A percentile compares a stretch with the other conserved stretches of the same genome.
Evolutionary conservation across 2,888 invertebrate species (phyloP).

Genomic region (Leucoma salicis): DNA sequence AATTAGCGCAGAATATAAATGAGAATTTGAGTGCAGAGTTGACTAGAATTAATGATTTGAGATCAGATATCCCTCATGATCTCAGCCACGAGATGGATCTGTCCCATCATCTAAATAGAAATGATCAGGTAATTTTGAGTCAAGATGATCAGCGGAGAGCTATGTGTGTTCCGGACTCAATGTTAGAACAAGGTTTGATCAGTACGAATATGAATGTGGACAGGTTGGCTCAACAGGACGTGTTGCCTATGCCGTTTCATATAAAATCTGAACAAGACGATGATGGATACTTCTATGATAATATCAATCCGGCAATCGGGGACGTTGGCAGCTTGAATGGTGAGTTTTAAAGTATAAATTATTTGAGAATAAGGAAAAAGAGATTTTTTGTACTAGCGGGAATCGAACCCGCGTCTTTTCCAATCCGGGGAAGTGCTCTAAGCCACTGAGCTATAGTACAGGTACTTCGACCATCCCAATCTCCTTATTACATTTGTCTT

Average conservation of each 20-base stretch:
- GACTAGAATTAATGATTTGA: slow-evolving; percentile 35
- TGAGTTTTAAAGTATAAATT: no score
- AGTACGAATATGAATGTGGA: slow-evolving; percentile 17
- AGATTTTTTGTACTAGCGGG: no score
- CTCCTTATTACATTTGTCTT: no score
- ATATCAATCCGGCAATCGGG: slow-evolving; percentile 47
- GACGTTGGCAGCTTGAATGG: slow-evolving; percentile 52
- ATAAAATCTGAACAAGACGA: slow-evolving; percentile 73
- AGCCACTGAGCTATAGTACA: no score
- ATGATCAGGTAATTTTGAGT: slow-evolving; percentile 44
- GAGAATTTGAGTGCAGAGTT: slow-evolving; percentile 52
- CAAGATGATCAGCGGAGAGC: slow-evolving; percentile 40
- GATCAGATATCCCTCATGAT: slow-evolving; percentile 46
- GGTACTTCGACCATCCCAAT: no score
- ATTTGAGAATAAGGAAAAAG: no score
- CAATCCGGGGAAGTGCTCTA: no score
- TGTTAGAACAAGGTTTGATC: slow-evolving; percentile 44
- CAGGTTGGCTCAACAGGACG: slow-evolving; percentile 38
- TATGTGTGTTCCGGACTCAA: slow-evolving; percentile 27
- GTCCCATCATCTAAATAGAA: slow-evolving; percentile 53
- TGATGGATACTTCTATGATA: slow-evolving; percentile 69
- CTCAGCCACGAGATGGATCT: slow-evolving; percentile 55
- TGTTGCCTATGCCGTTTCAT: slow-evolving; percentile 63
- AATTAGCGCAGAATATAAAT: slow-evolving; percentile 51
- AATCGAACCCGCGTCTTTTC: no score